Conservation (phyloP, 2,888 invertebrate genomes). For the Schrankia costaestrigalis region DNA sequence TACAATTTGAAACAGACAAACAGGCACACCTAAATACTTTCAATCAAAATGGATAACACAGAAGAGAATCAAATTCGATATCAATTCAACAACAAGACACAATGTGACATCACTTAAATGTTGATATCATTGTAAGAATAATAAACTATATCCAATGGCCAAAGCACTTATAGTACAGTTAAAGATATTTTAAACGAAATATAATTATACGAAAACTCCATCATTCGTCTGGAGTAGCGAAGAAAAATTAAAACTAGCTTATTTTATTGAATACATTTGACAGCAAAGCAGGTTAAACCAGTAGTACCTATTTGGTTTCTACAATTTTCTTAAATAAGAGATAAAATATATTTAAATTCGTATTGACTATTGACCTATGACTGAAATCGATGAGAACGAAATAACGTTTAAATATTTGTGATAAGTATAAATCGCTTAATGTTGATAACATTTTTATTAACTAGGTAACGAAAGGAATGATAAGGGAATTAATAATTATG, state of each 20-base stretch:
- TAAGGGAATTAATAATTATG: no score
- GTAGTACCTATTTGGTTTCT: constrained; percentile 30
- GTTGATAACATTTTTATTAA: constrained; percentile 12
- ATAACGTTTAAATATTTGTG: constrained; percentile 19
- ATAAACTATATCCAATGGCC: no score
- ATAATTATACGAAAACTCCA: constrained; percentile 6
- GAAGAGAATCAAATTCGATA: no score
- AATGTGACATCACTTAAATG: no score
- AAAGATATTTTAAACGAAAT: neutral
- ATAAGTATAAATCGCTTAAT: constrained; percentile 20
- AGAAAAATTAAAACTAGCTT: constrained; percentile 27
- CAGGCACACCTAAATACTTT: no score
- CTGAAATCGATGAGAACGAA: constrained; percentile 28
- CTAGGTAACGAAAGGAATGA: no score
- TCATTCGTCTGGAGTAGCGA: constrained; percentile 12
- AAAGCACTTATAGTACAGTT: neutral
- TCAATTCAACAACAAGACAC: no score
- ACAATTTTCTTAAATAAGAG: constrained; percentile 36
- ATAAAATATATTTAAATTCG: constrained; percentile 42
- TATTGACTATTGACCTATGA: constrained; percentile 42
- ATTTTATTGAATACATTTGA: constrained; percentile 32
- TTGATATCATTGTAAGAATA: no score
- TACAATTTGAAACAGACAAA: no score
- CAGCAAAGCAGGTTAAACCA: constrained; percentile 39
- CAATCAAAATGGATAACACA: no score